Conservation (phyloP, 2,797 vertebrate species). For the Melanotaenia nigrans region DNA sequence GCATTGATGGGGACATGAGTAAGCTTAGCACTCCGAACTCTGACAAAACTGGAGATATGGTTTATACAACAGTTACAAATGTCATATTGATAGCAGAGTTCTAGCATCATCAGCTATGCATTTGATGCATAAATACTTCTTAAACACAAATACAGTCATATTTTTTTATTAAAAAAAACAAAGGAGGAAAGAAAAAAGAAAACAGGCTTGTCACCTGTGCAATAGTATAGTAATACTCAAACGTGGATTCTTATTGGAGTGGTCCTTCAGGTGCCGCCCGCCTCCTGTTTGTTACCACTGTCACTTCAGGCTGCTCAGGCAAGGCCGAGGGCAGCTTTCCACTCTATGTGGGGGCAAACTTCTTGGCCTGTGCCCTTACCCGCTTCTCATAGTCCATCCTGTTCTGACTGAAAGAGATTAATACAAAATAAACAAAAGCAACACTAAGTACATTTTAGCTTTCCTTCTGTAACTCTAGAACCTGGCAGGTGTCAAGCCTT, state of each 20-base stretch:
- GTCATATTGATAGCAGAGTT: constrained; percentile 40
- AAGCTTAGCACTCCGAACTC: constrained; percentile 14
- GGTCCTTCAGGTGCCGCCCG: constrained; percentile 74
- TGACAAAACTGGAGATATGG: constrained; percentile 40
- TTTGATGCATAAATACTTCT: constrained; percentile 48
- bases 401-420: constrained; percentile 80
- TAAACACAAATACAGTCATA: constrained; percentile 43
- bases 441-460: not conserved
- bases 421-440: not conserved
- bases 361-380: constrained; percentile 86
- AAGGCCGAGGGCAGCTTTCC: constrained; percentile 25
- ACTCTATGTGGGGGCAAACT: constrained; percentile 84
- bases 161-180: constrained; percentile 22
- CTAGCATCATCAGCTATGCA: constrained; percentile 46
- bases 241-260: constrained; percentile 75
- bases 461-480: too few species aligned
- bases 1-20: constrained; percentile 27
- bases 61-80: constrained; percentile 55
- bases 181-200: constrained; percentile 18
- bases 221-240: constrained; percentile 60
- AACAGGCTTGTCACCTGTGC: constrained; percentile 52
- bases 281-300: constrained; percentile 38
- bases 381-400: constrained; percentile 87
- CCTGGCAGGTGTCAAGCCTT: too few species aligned
- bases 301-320: constrained; percentile 56